Base-by-base conservation (phyloP, 2,888 invertebrate species). In the Eupsilia transversa region DNA sequence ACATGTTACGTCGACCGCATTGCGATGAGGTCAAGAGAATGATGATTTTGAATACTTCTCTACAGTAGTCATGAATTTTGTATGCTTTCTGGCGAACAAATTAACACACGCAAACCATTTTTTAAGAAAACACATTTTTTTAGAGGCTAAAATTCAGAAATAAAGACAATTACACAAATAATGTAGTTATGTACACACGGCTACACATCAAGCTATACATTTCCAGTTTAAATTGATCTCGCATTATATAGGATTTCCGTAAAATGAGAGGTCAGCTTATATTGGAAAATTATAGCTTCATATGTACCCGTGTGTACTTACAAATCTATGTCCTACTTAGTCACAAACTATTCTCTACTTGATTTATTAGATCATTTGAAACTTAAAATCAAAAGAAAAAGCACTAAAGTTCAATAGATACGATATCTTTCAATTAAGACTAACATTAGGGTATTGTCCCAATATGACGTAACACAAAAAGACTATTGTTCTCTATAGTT, bases 401-500 rank as follows among this genome's bases (percentile, higher is more conserved):
- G 9, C 41, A 3, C 12, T 23, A n/a, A 38, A 67, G 35, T 52
- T 72, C 35, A 17, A 74, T 60, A 56, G n/a, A 35, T 17, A 38
- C 14, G 54, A 52, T 72, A 52, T 27, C n/a, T 64, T 65, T 71
- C 57, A 71, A 79, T 79, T 66, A 71, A n/a, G 23, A 33, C 59
- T 64, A 4, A 23, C 68, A 56, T 30, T 23, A 54, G 10, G 33
- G 30, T 52, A 75, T 59, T 49, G 56, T 79, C 30, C 35, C 23
- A 61, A 6, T 35, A 61, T 63, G 46, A 33, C 6, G 68, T 49
- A 59, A 74, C 66, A 57, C n/a, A 23, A 20, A 27, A 63, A 79
- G 41, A 57, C 30, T 12, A 74, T 82, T 74, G 66, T 82, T 72
- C 71, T 63, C 66, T 41, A 81, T 72, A 49, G 61, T 74, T 74